Conservation (phyloP, 2,797 vertebrate genomes). For the Thalassophryne amazonica region DNA sequence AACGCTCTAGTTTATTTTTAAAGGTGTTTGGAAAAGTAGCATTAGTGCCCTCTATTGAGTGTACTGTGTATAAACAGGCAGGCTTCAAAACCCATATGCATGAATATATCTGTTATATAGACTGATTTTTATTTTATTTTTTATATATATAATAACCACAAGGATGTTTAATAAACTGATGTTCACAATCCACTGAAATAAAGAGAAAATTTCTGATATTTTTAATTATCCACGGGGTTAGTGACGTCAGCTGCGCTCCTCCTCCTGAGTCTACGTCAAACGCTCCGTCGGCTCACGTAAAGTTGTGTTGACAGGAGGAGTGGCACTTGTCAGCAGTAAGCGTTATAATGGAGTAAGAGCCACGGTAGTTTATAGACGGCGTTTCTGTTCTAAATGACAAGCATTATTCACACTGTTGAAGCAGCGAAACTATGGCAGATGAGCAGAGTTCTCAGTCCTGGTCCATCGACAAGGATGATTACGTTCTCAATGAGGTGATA, state of each 20-base stretch:
- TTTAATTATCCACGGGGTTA: no score
- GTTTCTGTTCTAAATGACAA: constrained; percentile 9
- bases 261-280: constrained; percentile 18
- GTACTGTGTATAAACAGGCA: background rate
- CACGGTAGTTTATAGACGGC: constrained; percentile 12
- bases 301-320: constrained; percentile 75
- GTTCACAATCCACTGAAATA: no score
- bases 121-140: no score
- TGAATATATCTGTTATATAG: background rate
- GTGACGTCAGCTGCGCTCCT: constrained; percentile 51
- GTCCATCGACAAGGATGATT: constrained; percentile 94
- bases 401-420: constrained; percentile 13
- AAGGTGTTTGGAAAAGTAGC: background rate
- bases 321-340: constrained; percentile 57
- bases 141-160: no score
- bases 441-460: constrained; percentile 88
- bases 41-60: constrained; percentile 23
- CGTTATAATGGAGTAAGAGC: constrained; percentile 66
- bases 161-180: no score
- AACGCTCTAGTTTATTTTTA: no score
- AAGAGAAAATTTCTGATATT: no score
- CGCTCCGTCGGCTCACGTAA: constrained; percentile 56
- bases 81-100: background rate
- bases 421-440: constrained; percentile 81
- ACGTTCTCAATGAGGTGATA: constrained; percentile 95